Percentiles rank a stretch among this genome's conserved stretches.
Conservation (phyloP, 2,113 vertebrate genomes). For the Brachyhypopomus occidentalis region DNA sequence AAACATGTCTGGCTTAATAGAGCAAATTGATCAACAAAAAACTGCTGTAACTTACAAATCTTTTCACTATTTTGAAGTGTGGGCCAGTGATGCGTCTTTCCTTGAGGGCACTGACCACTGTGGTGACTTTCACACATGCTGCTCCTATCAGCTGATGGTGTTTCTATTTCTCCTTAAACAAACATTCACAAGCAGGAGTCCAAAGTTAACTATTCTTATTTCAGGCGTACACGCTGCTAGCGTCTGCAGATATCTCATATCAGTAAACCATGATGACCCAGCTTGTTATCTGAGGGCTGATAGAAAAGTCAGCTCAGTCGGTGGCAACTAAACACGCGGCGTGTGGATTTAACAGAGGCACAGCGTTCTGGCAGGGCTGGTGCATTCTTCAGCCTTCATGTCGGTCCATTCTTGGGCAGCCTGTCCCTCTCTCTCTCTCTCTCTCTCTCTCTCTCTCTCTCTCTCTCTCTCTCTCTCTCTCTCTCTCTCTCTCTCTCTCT, state of each 20-base stretch:
- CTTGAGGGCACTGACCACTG: too few relatives aligned
- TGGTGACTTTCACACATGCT: conserved; percentile 15
- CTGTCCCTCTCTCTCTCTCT: conserved; percentile 46
- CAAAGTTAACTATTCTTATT: conserved; percentile 33
- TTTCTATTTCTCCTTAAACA: conserved; percentile 41
- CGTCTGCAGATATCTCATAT: conserved; percentile 26
- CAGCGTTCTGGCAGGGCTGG: conserved; percentile 40
- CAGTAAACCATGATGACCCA: conserved; percentile 23
- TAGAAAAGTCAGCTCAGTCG: not conserved
- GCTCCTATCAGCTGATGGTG: conserved; percentile 21
- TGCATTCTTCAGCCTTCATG: conserved; percentile 46
- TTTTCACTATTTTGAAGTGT: too few relatives aligned
- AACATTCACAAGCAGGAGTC: conserved; percentile 27
- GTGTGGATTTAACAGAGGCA: conserved; percentile 51
- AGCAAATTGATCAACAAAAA: conserved; percentile 11
- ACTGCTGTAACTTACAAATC: not conserved
- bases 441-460: too few relatives aligned
- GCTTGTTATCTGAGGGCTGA: conserved; percentile 25
- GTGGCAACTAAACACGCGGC: conserved; percentile 23
- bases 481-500: not conserved
- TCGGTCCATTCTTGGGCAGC: conserved; percentile 2
- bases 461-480: too few relatives aligned
- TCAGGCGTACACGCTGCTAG: conserved; percentile 13
- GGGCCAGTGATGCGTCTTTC: too few relatives aligned
- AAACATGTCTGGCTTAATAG: conserved; percentile 33